phyloP scores from a whole-genome alignment of 2,797 vertebrate genomes.

The Enteromius unitaeniatus region DNA sequence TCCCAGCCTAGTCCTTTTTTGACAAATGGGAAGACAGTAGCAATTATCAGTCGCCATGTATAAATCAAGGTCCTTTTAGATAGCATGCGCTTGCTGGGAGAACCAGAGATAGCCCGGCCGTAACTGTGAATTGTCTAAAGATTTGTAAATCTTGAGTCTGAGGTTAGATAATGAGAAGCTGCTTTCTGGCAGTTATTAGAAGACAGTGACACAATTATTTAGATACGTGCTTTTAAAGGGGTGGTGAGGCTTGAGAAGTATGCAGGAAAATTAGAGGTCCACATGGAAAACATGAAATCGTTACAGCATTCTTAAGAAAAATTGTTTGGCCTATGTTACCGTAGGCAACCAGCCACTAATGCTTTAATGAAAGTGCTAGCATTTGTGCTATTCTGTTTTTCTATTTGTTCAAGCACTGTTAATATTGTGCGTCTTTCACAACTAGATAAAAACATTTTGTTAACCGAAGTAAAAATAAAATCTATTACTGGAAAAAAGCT shows the following conservation, averaged over 20 bases:
- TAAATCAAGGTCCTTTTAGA: slow-evolving; percentile 65
- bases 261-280: slow-evolving; percentile 52
- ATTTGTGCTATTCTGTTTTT: neutral
- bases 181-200: slow-evolving; percentile 53
- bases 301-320: neutral
- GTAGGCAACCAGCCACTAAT: slow-evolving; percentile 2
- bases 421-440: neutral
- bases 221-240: slow-evolving; percentile 51
- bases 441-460: neutral
- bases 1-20: slow-evolving; percentile 36
- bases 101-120: slow-evolving; percentile 8
- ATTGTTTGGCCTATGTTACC: neutral
- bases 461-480: neutral
- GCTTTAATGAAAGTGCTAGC: neutral
- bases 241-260: slow-evolving; percentile 40
- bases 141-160: slow-evolving; percentile 39
- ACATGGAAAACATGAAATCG: slow-evolving; percentile 30
- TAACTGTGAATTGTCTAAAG: slow-evolving; percentile 47
- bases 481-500: neutral
- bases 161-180: slow-evolving; percentile 53
- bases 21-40: slow-evolving; percentile 62
- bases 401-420: neutral
- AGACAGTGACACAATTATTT: slow-evolving; percentile 50
- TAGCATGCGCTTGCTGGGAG: slow-evolving; percentile 18
- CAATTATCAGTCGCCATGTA: slow-evolving; percentile 69